Evolutionary conservation across 92 coral and sea anemone genomes (phyloP), one percentile per base, ranked within the genome.

Genomic region (Porites evermanni): DNA sequence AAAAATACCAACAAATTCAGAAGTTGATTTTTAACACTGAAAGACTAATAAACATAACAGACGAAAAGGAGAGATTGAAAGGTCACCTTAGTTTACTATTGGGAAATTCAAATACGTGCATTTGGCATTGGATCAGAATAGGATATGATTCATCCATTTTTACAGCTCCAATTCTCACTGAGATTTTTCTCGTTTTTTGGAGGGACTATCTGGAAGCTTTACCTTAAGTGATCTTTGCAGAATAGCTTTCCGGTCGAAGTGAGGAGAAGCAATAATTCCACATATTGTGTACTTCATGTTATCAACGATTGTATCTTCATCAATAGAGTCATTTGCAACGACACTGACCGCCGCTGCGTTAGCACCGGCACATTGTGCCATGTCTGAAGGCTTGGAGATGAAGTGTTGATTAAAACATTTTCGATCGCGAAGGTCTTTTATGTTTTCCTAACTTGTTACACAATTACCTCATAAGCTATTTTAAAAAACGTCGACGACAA

Each of bases 151-250:
- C 47, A 38, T 38, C 47, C 0, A 13, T 8, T 54, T 54, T 13
- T 13, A 13, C 16, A 13, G 60, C 12, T 10, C 60, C 2, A 8
- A 54, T 54, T 54, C 14, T 8, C 61, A 8, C 16, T 38, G 47
- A 38, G 5, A 38, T 38, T 4, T 9, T 56, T 56, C 61, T 2
- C 61, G 17, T 56, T 10, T 54, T 56, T 56, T 16, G 21, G 67
- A 63, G 21, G n/a, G n/a, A 63, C 67, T 18, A 7, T n/a, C 7
- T 3, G 67, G 8, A 2, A 63, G 8, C 7, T n/a, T 7, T 60
- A 88, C 91, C 91, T 88, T 88, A 13, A 88, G 78, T 10, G 82
- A 51, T 82, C 88, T 74, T 56, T 80, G 19, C 64, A 75, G 83
- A 51, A 88, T 83, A 17, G 87, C 66, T 4, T 72, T 20, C 24